Evolutionary conservation across 1,140 invertebrate genomes (phyloP).

Genomic region (Solen grandis): DNA sequence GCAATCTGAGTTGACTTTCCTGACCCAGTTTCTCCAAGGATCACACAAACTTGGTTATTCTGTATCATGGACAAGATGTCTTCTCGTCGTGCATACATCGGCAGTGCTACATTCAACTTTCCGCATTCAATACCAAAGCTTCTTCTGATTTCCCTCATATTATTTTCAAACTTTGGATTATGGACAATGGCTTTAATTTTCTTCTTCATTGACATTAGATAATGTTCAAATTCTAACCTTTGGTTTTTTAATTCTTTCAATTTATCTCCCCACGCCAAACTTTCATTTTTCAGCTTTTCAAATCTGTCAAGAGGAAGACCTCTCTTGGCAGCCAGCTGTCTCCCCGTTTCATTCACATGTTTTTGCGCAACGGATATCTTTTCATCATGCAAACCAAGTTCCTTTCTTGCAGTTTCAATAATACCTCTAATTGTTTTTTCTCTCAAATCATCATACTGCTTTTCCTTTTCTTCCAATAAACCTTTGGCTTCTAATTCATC

Average conservation of each 20-base stretch:
- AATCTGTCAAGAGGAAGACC: neutral
- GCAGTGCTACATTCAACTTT: constrained; percentile 64
- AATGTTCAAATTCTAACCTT: constrained; percentile 60
- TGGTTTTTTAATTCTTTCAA: constrained; percentile 65
- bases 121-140: constrained; percentile 68
- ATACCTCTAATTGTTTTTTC: constrained; percentile 13
- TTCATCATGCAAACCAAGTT: constrained; percentile 1
- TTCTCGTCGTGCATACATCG: constrained; percentile 74
- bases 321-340: neutral
- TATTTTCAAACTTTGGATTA: constrained; percentile 33
- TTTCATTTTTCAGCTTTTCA: constrained; percentile 38
- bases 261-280: constrained; percentile 64
- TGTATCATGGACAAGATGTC: constrained; percentile 68
- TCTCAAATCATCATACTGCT: too few species aligned
- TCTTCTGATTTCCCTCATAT: constrained; percentile 55
- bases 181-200: constrained; percentile 46
- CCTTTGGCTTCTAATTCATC: too few species aligned
- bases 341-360: neutral
- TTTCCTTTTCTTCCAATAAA: too few species aligned
- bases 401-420: neutral
- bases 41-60: constrained; percentile 84
- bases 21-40: constrained; percentile 97
- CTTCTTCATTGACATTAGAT: constrained; percentile 32
- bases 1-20: constrained; percentile 85
- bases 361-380: constrained; percentile 3